phyloP scores from a whole-genome alignment of 2,888 invertebrate species.

The Agrotis segetum region DNA sequence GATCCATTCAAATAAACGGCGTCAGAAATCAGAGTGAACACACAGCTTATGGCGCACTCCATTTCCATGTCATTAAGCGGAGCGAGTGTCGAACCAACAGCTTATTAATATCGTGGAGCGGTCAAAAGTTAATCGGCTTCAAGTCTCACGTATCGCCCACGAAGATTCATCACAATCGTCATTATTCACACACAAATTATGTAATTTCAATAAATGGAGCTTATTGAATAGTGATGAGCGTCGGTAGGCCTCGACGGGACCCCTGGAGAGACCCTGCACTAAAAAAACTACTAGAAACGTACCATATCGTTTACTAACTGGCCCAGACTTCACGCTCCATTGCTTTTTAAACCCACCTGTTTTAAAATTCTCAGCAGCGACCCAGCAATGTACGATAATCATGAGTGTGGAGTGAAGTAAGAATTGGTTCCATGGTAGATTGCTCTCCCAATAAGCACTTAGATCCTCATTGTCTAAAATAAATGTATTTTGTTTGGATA shows the following conservation, averaged over 20 bases:
- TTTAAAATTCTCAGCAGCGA: not conserved
- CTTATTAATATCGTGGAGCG: constrained; percentile 88
- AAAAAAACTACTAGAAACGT: constrained; percentile 46
- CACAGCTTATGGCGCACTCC: constrained; percentile 71
- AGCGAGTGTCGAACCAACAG: constrained; percentile 79
- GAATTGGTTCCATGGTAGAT: constrained; percentile 64
- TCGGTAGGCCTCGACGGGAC: constrained; percentile 85
- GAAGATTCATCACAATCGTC: constrained; percentile 91
- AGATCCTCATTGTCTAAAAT: constrained; percentile 85
- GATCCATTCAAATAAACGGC: constrained; percentile 75
- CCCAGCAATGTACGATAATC: constrained; percentile 66
- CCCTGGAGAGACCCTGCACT: constrained; percentile 80
- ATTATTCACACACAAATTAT: constrained; percentile 91
- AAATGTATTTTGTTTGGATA: constrained; percentile 87
- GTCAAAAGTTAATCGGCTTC: constrained; percentile 91
- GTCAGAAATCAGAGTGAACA: constrained; percentile 74
- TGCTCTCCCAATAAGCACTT: constrained; percentile 82
- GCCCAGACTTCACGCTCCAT: constrained; percentile 60
- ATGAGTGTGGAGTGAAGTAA: constrained; percentile 21
- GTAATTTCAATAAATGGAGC: constrained; percentile 91
- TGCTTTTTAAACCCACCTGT: constrained; percentile 37
- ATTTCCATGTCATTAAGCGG: constrained; percentile 87
- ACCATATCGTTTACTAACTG: constrained; percentile 64
- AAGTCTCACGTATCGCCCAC: constrained; percentile 90
- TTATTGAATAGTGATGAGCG: constrained; percentile 91